Conservation (phyloP, 2,888 invertebrate genomes). For the Netelia fuscicornis region DNA sequence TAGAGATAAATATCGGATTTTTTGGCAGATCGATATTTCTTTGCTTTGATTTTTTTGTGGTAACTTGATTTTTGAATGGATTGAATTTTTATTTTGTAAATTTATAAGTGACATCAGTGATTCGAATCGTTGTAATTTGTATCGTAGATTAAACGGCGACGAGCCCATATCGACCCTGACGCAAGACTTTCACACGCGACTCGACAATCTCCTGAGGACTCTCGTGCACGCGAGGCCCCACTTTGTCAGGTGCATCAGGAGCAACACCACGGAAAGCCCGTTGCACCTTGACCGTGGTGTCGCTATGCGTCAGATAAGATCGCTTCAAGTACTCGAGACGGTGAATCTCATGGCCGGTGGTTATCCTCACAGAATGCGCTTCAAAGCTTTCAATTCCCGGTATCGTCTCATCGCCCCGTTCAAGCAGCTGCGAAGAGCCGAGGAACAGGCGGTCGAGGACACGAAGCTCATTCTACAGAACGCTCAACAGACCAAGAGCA, state of each 20-base stretch:
- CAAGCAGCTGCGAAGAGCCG: constrained; percentile 88
- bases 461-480: constrained; percentile 91
- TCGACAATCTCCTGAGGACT: constrained; percentile 96
- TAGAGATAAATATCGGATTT: too few species aligned
- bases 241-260: constrained; percentile 96
- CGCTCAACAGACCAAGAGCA: constrained; percentile 87
- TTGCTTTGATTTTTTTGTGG: neutral
- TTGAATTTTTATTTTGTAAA: neutral
- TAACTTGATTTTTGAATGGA: neutral
- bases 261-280: constrained; percentile 93
- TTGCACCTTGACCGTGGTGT: constrained; percentile 93
- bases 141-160: constrained; percentile 89
- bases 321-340: constrained; percentile 95
- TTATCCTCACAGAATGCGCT: constrained; percentile 97
- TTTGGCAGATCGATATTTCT: too few species aligned
- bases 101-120: neutral
- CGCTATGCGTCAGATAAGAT: constrained; percentile 95
- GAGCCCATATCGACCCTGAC: constrained; percentile 95
- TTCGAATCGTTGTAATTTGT: neutral
- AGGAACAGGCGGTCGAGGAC: constrained; percentile 91
- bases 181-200: constrained; percentile 97
- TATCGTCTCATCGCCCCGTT: constrained; percentile 95
- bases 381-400: constrained; percentile 95
- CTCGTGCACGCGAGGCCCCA: constrained; percentile 97
- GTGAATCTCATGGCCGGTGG: constrained; percentile 98